phyloP scores from a whole-genome alignment of 1,140 invertebrate genomes.

The Cotesia typhae region DNA sequence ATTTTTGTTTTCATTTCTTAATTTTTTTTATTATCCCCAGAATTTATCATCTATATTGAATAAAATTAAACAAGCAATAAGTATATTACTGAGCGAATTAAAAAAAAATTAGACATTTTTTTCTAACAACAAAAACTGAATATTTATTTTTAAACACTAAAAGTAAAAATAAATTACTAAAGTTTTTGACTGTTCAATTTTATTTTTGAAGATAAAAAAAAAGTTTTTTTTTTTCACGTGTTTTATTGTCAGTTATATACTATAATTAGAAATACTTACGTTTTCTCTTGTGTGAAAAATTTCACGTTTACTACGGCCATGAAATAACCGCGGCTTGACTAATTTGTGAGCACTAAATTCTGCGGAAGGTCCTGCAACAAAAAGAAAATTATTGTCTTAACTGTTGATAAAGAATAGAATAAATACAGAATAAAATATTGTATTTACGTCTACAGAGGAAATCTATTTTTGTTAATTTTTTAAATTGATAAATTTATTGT shows the following conservation, averaged over 20 bases:
- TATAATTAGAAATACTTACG: constrained; percentile 18
- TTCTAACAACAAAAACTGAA: no score
- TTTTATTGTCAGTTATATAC: background rate
- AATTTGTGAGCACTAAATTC: constrained; percentile 16
- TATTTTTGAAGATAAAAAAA: no score
- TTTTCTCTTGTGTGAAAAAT: constrained; percentile 23
- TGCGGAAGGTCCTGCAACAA: constrained; percentile 23
- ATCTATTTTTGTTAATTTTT: background rate
- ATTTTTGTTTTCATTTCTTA: no score
- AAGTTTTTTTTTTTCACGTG: no score
- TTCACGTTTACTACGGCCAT: constrained; percentile 24
- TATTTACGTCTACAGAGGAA: background rate
- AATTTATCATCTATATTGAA: no score
- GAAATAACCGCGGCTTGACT: constrained; percentile 9
- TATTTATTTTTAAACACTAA: no score
- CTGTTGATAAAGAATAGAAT: background rate
- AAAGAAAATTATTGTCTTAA: background rate
- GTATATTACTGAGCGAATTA: no score
- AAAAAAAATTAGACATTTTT: no score
- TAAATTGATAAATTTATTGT: constrained; percentile 3
- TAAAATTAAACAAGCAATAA: no score
- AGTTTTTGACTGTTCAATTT: no score
- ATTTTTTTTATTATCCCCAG: no score
- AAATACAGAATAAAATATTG: background rate
- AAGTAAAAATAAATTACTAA: no score